These are phyloP conservation scores for Athene cunicularia DNA, from an alignment of 2,113 vertebrate genomes.

Conservation along the genomic window DNA sequence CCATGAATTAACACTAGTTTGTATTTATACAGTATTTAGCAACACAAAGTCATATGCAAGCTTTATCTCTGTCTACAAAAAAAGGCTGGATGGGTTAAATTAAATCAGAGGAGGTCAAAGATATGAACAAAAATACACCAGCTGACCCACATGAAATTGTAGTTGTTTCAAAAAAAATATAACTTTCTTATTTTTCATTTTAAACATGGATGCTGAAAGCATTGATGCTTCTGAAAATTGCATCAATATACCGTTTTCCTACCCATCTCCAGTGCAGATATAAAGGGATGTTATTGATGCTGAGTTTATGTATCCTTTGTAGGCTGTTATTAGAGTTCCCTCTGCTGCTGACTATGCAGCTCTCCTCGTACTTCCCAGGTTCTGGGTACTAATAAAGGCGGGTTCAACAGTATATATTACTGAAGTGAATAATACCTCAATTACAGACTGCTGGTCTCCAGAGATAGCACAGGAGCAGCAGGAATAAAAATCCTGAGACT, in stretches of 20 bases:
- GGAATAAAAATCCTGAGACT: neutral
- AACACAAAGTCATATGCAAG: neutral
- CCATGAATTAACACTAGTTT: neutral
- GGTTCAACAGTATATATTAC: neutral
- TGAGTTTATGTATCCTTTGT: neutral
- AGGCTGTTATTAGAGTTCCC: slow-evolving; percentile 41
- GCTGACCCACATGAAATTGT: neutral
- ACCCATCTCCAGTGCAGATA: neutral
- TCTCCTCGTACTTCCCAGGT: neutral
- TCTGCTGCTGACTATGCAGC: neutral
- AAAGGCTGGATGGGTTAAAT: neutral
- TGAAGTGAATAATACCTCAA: slow-evolving; percentile 13
- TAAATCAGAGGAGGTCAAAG: neutral
- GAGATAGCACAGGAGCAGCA: neutral
- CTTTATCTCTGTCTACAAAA: neutral
- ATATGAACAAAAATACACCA: neutral
- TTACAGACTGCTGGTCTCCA: neutral
- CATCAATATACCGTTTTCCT: neutral
- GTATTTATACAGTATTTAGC: slow-evolving; percentile 18
- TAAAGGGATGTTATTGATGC: neutral
- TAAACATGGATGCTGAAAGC: neutral
- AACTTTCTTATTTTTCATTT: neutral
- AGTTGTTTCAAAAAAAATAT: neutral
- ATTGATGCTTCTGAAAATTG: neutral
- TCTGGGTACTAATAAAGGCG: neutral